Evolutionary conservation across 2,888 invertebrate genomes (phyloP).

Genomic region (Caenorhabditis sp.): DNA sequence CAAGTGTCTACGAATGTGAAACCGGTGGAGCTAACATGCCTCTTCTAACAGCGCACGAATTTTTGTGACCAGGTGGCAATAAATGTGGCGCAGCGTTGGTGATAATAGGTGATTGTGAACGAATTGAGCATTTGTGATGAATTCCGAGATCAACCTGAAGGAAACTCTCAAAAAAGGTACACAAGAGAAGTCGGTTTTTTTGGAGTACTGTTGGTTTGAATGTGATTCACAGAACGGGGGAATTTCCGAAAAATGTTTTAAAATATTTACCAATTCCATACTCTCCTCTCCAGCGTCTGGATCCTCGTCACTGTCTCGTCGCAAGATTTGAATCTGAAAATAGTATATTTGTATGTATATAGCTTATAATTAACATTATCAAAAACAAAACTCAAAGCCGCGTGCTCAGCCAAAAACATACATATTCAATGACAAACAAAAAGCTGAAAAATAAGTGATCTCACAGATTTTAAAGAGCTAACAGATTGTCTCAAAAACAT

Average conservation of each 20-base stretch:
- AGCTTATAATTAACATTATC: not conserved
- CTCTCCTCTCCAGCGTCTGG: conserved; percentile 55
- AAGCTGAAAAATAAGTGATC: not conserved
- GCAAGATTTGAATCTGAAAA: conserved; percentile 50
- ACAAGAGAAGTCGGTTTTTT: conserved; percentile 5
- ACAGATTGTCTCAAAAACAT: too few species aligned
- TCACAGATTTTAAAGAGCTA: too few species aligned
- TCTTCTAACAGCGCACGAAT: conserved; percentile 43
- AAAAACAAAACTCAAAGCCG: not conserved
- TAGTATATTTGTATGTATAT: too few species aligned
- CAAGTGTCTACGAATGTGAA: conserved; percentile 25
- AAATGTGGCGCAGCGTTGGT: conserved; percentile 19
- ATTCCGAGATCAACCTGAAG: conserved; percentile 53
- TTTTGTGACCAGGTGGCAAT: conserved; percentile 41
- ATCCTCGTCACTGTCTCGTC: conserved; percentile 57
- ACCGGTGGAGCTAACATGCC: conserved; percentile 41
- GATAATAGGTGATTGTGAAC: conserved; percentile 47
- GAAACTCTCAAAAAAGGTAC: not conserved
- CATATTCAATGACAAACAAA: not conserved
- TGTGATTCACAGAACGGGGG: conserved; percentile 1
- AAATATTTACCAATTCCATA: conserved; percentile 52
- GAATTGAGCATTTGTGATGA: conserved; percentile 48
- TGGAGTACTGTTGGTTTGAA: conserved; percentile 27
- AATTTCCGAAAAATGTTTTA: not conserved
- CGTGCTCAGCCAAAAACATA: not conserved